Percentiles rank a stretch among this genome's conserved stretches.
Evolutionary conservation across 2,113 vertebrate species (phyloP).

Genomic region (Emydocephalus ijimae): DNA sequence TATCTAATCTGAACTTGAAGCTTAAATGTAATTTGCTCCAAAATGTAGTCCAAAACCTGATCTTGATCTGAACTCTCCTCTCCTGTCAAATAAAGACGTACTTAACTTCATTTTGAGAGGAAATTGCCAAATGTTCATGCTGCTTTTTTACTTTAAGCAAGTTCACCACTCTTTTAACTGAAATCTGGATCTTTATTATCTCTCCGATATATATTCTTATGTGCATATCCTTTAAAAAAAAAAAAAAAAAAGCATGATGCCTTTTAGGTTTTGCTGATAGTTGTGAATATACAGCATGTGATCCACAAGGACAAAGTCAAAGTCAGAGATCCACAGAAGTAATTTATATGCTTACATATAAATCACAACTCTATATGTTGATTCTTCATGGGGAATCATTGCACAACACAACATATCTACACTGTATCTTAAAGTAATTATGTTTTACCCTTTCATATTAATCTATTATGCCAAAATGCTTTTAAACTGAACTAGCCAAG

Average conservation of each 20-base stretch:
- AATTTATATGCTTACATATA: not conserved
- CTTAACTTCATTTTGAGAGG: slow-evolving; percentile 20
- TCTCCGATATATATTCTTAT: not conserved
- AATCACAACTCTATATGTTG: not conserved
- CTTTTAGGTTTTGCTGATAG: not conserved
- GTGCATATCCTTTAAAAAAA: not conserved
- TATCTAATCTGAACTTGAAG: not conserved
- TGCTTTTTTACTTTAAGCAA: slow-evolving; percentile 6
- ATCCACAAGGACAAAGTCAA: not conserved
- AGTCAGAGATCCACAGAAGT: not conserved
- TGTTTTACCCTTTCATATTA: not conserved
- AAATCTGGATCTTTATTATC: not conserved
- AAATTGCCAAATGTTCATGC: not conserved
- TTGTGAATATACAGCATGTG: not conserved
- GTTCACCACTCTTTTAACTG: not conserved
- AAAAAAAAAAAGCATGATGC: not conserved
- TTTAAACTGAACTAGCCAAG: not conserved
- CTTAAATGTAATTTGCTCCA: slow-evolving; percentile 5
- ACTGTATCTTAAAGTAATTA: not conserved
- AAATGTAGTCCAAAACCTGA: slow-evolving; percentile 6
- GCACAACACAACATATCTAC: not conserved
- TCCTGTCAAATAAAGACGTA: slow-evolving; percentile 16
- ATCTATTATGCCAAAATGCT: not conserved
- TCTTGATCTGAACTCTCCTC: slow-evolving; percentile 13
- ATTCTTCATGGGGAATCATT: not conserved